A percentile compares a stretch with the other conserved stretches of the same genome.
phyloP scores from a whole-genome alignment of 2,888 invertebrate genomes.

The Agonopterix arenella region DNA sequence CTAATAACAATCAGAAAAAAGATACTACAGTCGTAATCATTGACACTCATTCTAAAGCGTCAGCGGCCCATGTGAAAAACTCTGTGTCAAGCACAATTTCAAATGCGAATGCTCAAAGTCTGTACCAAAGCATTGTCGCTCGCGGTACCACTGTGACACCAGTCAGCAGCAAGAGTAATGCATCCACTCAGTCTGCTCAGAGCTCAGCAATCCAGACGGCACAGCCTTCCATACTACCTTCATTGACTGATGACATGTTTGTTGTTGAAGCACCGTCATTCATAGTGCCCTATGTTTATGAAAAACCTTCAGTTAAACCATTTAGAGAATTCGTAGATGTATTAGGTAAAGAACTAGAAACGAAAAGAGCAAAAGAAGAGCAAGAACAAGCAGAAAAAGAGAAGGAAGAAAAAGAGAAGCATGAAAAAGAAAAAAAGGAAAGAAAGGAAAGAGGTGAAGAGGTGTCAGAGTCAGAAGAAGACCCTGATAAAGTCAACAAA shows the following conservation, averaged over 20 bases:
- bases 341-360: constrained; percentile 79
- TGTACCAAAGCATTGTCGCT: constrained; percentile 75
- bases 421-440: constrained; percentile 32
- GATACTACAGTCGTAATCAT: constrained; percentile 87
- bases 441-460: constrained; percentile 38
- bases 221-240: constrained; percentile 84
- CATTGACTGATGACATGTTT: constrained; percentile 93
- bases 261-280: constrained; percentile 95
- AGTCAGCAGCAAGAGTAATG: constrained; percentile 35
- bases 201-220: constrained; percentile 51
- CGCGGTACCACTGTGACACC: constrained; percentile 62
- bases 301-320: constrained; percentile 89
- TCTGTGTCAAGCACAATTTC: constrained; percentile 47
- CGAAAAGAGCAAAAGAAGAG: constrained; percentile 76
- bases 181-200: constrained; percentile 13
- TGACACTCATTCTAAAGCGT: constrained; percentile 84
- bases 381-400: constrained; percentile 47
- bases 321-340: constrained; percentile 83
- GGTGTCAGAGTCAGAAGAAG: constrained; percentile 37
- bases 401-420: constrained; percentile 46
- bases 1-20: constrained; percentile 68
- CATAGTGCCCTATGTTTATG: constrained; percentile 95
- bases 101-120: constrained; percentile 76
- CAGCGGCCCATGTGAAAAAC: constrained; percentile 63
- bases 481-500: constrained; percentile 10